Conservation (phyloP, 2,113 vertebrate species). For the Hepsetus odoe region DNA sequence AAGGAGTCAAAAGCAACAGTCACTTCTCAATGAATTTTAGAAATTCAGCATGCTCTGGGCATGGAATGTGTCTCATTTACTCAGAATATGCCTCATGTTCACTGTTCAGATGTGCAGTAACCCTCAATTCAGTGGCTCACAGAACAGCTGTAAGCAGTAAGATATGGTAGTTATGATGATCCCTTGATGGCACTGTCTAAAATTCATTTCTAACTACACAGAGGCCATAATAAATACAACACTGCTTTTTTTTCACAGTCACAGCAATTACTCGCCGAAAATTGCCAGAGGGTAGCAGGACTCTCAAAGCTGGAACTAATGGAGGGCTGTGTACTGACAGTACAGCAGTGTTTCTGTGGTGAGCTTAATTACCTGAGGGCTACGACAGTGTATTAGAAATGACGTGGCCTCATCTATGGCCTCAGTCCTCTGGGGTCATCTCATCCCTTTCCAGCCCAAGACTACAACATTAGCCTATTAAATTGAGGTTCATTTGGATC, state of each 20-base stretch:
- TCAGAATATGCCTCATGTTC: not conserved
- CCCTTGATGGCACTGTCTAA: conserved; percentile 49
- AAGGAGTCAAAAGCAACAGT: not conserved
- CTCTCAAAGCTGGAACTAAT: conserved; percentile 51
- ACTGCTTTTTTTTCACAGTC: conserved; percentile 18
- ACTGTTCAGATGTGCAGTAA: not conserved
- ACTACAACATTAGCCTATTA: conserved; percentile 52
- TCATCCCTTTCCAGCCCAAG: conserved; percentile 49
- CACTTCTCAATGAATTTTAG: not conserved
- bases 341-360: conserved; percentile 19
- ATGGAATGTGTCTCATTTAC: not conserved
- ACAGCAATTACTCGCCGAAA: conserved; percentile 21
- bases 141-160: not conserved
- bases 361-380: conserved; percentile 32
- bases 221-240: conserved; percentile 6
- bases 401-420: conserved; percentile 48
- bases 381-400: conserved; percentile 37
- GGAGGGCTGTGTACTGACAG: conserved; percentile 39
- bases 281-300: conserved; percentile 69
- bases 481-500: conserved; percentile 44
- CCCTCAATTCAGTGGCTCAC: conserved; percentile 44
- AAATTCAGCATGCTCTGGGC: not conserved
- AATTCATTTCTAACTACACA: not conserved
- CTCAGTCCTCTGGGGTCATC: conserved; percentile 43
- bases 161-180: conserved; percentile 15